Evolutionary conservation across 2,888 invertebrate genomes (phyloP).

Genomic region (Zygothrica quintamaculata): DNA sequence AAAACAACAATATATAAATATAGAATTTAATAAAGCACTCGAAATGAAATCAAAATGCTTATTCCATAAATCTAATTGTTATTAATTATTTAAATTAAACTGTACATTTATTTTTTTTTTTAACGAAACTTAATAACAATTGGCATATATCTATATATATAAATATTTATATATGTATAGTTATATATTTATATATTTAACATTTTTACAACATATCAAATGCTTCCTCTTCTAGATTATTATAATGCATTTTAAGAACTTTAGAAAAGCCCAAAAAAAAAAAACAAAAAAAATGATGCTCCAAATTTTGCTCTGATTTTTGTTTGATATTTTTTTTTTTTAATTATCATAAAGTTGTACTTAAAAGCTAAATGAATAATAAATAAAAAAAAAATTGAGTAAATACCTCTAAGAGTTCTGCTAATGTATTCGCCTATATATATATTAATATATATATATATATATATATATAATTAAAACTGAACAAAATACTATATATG

Average conservation of each 20-base stretch:
- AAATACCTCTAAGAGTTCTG: conserved; percentile 64
- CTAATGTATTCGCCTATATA: conserved; percentile 49
- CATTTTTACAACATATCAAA: conserved; percentile 83
- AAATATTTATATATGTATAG: conserved; percentile 26
- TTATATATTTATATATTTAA: conserved; percentile 39
- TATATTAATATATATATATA: too few relatives aligned
- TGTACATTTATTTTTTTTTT: conserved; percentile 64
- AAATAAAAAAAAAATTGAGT: conserved; percentile 22
- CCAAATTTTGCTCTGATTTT: conserved; percentile 1
- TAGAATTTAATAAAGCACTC: conserved; percentile 47
- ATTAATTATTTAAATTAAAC: conserved; percentile 73
- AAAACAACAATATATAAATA: conserved; percentile 25
- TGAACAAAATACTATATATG: conserved; percentile 30
- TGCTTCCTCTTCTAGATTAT: conserved; percentile 79
- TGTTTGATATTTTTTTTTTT: conserved; percentile 29
- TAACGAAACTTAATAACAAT: conserved; percentile 23
- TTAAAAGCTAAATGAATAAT: conserved; percentile 23
- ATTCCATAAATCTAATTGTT: conserved; percentile 61
- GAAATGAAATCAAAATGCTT: conserved; percentile 44
- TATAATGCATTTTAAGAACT: conserved; percentile 34
- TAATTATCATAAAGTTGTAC: conserved; percentile 8
- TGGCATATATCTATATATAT: conserved; percentile 30
- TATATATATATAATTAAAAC: too few relatives aligned
- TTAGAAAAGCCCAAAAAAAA: conserved; percentile 11
- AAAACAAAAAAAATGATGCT: conserved; percentile 1